Percentiles rank a stretch among this genome's conserved stretches.
These are phyloP conservation scores for Ostrea edulis DNA, from an alignment of 1,140 invertebrate genomes.

Conservation along the genomic window DNA sequence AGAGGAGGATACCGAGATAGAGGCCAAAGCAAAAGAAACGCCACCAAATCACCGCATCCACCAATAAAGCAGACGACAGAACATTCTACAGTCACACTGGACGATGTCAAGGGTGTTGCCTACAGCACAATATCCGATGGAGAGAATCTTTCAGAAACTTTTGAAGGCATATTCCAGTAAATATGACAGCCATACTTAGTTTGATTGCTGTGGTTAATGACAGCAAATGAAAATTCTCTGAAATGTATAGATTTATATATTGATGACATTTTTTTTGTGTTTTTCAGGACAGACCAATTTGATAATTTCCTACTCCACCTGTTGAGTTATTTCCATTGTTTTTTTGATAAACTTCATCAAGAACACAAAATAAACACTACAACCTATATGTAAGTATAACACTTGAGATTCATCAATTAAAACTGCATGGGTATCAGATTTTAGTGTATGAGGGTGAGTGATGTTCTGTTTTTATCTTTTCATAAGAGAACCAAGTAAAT, in stretches of 20 bases:
- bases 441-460: background rate
- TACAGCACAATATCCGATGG: constrained; percentile 68
- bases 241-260: no score
- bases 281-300: constrained; percentile 74
- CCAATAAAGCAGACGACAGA: constrained; percentile 67
- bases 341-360: constrained; percentile 75
- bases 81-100: constrained; percentile 68
- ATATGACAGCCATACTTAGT: constrained; percentile 30
- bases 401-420: background rate
- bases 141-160: constrained; percentile 65
- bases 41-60: constrained; percentile 62
- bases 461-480: background rate
- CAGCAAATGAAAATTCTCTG: background rate
- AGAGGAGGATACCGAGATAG: constrained; percentile 57
- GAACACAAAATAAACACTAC: constrained; percentile 75
- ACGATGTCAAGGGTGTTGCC: constrained; percentile 73
- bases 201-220: constrained; percentile 8
- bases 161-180: constrained; percentile 69
- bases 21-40: constrained; percentile 60
- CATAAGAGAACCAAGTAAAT: constrained; percentile 75
- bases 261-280: constrained; percentile 49
- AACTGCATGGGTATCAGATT: no score
- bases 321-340: constrained; percentile 77
- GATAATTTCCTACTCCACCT: constrained; percentile 76
- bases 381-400: constrained; percentile 77